Base-by-base conservation (phyloP, 64 coral and sea anemone genomes). In the Porites lutea region DNA sequence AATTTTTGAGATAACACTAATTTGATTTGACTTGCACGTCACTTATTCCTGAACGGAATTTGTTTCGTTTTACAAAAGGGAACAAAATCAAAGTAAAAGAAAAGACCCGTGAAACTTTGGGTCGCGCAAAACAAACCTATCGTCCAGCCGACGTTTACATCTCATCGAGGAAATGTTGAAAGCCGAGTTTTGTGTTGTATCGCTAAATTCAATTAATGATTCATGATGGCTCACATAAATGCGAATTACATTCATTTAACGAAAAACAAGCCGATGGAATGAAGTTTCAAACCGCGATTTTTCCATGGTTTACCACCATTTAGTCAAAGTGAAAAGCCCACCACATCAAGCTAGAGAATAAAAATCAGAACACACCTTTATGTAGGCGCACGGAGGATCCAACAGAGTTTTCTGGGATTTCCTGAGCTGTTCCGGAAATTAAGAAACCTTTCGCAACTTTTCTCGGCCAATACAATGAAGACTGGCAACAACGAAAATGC, bases 161-260 rank as follows among this genome's bases (percentile, higher is more conserved):
- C 62, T 69, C 16, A 84, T 68, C 62, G 45, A 52, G 81, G 46
- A 52, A 68, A 68, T 61, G 78, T 81, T 20, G 78, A 81, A 81
- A 23, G 78, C 46, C 78, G 58, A 50, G 61, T 4, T 65, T 50
- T 69, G 52, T 63, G 63, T 51, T 84, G 81, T 84, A 68, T 84
- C 81, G 37, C 81, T 68, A 84, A 84, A 64, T 69, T 70, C 45
- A 84, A 84, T 84, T 84, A 84, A 84, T 84, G 81, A 84, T 84
- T 84, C 81, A 84, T 69, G 81, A 52, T 84, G 61, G 16, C n/a
- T 69, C 47, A 64, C 81, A 84, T 84, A 84, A 50, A 84, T 68
- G 67, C 81, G 62, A 84, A 84, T 84, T 84, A 84, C 81, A 84
- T 84, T 84, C 81, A 84, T 68, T 84, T 84, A 68, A 84, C 59